phyloP scores from a whole-genome alignment of 2,113 vertebrate species.

The Sturnus vulgaris region DNA sequence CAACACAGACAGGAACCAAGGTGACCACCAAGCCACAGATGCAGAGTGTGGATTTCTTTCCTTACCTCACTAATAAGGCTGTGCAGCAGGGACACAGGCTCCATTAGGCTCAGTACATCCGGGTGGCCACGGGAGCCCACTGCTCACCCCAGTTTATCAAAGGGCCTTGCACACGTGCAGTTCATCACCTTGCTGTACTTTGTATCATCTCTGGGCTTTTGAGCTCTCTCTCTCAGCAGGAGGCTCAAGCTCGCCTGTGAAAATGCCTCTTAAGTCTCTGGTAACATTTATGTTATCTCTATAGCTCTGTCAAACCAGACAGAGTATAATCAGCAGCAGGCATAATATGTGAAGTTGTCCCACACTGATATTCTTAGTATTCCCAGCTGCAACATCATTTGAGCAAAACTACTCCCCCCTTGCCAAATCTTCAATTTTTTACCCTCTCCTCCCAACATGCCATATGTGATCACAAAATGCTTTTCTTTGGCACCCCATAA shows the following conservation, averaged over 20 bases:
- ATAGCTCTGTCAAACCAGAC: not conserved
- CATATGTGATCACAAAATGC: not conserved
- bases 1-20: not conserved
- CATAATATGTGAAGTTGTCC: not conserved
- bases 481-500: not conserved
- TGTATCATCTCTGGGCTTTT: not conserved
- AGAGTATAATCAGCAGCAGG: not conserved
- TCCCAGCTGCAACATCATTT: not conserved
- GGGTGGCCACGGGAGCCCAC: not conserved
- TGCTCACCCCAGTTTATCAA: not conserved
- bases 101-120: not conserved
- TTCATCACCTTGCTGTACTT: not conserved
- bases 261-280: not conserved
- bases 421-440: not conserved
- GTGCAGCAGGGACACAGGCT: not conserved
- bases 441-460: not conserved
- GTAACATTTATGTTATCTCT: not conserved
- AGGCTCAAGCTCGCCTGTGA: not conserved
- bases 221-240: not conserved
- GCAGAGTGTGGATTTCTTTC: not conserved
- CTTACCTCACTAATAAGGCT: accelerated
- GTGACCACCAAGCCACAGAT: not conserved
- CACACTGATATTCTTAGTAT: not conserved
- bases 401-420: not conserved
- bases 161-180: accelerated